phyloP scores from a whole-genome alignment of 2,113 vertebrate species.

The Pteropus alecto region DNA sequence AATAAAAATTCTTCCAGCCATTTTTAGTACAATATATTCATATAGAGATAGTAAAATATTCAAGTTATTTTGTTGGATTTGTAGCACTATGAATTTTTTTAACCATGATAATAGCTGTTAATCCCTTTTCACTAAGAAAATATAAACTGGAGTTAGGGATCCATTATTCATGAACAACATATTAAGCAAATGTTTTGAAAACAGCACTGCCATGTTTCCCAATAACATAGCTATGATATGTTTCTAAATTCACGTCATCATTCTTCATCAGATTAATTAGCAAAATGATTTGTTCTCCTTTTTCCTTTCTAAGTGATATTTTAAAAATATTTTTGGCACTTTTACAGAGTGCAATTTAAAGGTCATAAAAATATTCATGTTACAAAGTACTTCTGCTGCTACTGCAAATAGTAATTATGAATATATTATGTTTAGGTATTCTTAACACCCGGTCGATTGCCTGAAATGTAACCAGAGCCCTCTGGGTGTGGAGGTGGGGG shows the following conservation, averaged over 20 bases:
- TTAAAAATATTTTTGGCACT: conserved; percentile 41
- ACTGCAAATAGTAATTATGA: conserved; percentile 11
- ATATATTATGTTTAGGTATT: conserved; percentile 34
- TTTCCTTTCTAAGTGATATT: conserved; percentile 32
- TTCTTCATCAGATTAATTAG: conserved; percentile 27
- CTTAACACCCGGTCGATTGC: conserved; percentile 8
- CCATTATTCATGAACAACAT: conserved; percentile 32
- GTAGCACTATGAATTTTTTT: conserved; percentile 22
- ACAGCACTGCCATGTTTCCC: neutral
- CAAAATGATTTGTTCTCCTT: conserved; percentile 38
- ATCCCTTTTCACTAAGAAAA: conserved; percentile 38
- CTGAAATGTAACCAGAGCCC: neutral
- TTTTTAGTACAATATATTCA: conserved; percentile 17
- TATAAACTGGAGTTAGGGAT: neutral
- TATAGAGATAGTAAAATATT: conserved; percentile 29
- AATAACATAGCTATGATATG: neutral
- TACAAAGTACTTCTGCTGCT: neutral
- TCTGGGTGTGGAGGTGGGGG: neutral
- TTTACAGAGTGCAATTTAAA: conserved; percentile 13
- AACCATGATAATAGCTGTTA: conserved; percentile 23
- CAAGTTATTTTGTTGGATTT: conserved; percentile 27
- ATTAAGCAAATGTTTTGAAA: conserved; percentile 36
- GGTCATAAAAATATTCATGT: conserved; percentile 31
- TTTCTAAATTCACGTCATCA: conserved; percentile 38
- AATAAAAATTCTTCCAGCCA: conserved; percentile 15